phyloP scores from a whole-genome alignment of 2,113 vertebrate species.

The Cyprinodon brontotheroides region DNA sequence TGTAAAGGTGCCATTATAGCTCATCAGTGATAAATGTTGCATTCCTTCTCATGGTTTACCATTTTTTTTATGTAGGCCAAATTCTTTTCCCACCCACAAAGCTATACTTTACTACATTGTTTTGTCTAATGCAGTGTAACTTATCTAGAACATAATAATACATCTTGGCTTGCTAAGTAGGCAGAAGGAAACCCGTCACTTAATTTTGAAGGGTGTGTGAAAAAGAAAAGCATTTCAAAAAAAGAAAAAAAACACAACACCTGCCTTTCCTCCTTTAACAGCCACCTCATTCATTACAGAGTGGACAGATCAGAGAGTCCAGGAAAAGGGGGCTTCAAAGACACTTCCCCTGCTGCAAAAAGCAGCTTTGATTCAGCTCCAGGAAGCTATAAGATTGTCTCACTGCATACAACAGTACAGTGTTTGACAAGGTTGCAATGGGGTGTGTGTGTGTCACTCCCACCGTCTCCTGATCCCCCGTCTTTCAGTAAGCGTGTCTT shows the following conservation, averaged over 20 bases:
- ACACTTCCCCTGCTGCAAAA: slow-evolving; percentile 60
- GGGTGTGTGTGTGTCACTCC: slow-evolving; percentile 51
- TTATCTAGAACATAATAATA: slow-evolving; percentile 48
- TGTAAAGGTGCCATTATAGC: not conserved
- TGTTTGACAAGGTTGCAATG: slow-evolving; percentile 35
- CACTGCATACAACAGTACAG: slow-evolving; percentile 51
- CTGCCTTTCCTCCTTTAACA: slow-evolving; percentile 71
- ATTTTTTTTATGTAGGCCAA: slow-evolving; percentile 1
- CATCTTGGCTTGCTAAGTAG: slow-evolving; percentile 10
- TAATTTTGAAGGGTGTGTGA: not conserved
- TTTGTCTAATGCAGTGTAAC: slow-evolving; percentile 65
- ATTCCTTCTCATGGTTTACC: not conserved
- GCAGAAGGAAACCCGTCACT: slow-evolving; percentile 10
- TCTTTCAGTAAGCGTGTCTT: slow-evolving; percentile 14
- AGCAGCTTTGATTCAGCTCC: slow-evolving; percentile 58
- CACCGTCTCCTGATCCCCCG: slow-evolving; percentile 35
- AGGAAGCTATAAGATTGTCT: slow-evolving; percentile 36
- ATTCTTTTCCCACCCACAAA: slow-evolving; percentile 33
- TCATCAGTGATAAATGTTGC: slow-evolving; percentile 8
- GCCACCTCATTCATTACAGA: slow-evolving; percentile 71
- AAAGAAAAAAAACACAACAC: slow-evolving; percentile 52
- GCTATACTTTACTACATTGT: slow-evolving; percentile 59
- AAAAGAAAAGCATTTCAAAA: not conserved
- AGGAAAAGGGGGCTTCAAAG: slow-evolving; percentile 64
- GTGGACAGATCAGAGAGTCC: slow-evolving; percentile 49